Conservation (phyloP, 2,797 vertebrate species). For the Amazonetta brasiliensis region DNA sequence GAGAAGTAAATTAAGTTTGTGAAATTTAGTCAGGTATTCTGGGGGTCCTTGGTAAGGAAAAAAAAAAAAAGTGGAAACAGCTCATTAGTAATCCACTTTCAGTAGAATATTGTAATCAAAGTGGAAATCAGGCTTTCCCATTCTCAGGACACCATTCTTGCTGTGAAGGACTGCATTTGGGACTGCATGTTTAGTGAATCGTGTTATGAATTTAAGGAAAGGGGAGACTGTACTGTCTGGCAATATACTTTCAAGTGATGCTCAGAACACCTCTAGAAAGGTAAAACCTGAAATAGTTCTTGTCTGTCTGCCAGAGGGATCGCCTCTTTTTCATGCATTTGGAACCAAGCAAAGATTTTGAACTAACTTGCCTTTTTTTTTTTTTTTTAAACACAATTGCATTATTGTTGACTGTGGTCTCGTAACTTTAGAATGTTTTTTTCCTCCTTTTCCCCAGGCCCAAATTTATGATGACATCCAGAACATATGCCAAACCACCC, state of each 20-base stretch:
- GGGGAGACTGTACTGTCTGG: background rate
- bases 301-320: background rate
- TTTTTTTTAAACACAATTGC: background rate
- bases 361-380: background rate
- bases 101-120: background rate
- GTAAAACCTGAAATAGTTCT: background rate
- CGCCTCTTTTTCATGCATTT: background rate
- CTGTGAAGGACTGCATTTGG: background rate
- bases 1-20: background rate
- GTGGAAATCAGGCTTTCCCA: background rate
- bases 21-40: background rate
- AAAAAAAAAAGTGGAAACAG: background rate
- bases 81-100: background rate
- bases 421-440: background rate
- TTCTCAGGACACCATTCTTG: background rate
- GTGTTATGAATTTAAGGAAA: background rate
- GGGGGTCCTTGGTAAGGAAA: background rate
- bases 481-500: background rate
- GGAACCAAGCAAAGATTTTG: background rate
- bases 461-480: background rate
- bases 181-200: background rate
- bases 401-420: background rate
- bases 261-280: background rate
- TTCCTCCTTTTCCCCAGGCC: background rate
- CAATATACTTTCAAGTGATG: background rate